Base-by-base conservation (phyloP, 2,113 vertebrate genomes). In the Nothobranchius kuhntae region DNA sequence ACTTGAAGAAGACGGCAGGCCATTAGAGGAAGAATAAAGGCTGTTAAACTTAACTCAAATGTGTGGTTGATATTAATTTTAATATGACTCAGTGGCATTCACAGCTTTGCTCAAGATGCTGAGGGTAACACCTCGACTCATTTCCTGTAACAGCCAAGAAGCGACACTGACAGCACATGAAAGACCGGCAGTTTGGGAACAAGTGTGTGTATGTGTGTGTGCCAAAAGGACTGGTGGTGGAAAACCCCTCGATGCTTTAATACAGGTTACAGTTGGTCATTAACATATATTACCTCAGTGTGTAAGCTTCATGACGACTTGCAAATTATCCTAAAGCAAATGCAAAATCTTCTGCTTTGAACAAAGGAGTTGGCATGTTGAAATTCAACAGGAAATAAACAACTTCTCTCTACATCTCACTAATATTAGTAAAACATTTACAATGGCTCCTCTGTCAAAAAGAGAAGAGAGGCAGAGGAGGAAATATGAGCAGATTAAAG, bases 381-480 rank as follows among this genome's bases (percentile, higher is more conserved):
- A 75, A 77, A 85, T 64, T 6, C 60, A 53, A 59, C 72, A 73
- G 51, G 45, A 26, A 1, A 51, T 6, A 30, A 48, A 56, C 35
- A 13, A 59, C 67, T 14, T 61, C 77, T 60, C 51, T 51, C 45
- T 4, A 30, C 44, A 1, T 11, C 46, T 36, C 15, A 0, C 73
- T 69, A 83, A 81, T 75, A 69, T 78, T 78, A 80, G 63, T 54
- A 35, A 57, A 76, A 38, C 40, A 44, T 52, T 62, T 52, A 86
- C 70, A 82, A 87, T 65, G 73, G 52, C 53, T n/a, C 69, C 71
- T 74, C 82, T 86, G 67, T 87, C 36, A 30, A 62, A 79, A 15
- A 45, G 17, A 71, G 14, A 59, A 38, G 48, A 61, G 45, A 55
- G 55, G 17, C 17, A 50, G 51, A 24, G 42, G 21, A 14, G 17